A percentile compares a stretch with the other conserved stretches of the same genome.
Conservation (phyloP, 1,140 invertebrate species). For the Drosophila orosa region DNA sequence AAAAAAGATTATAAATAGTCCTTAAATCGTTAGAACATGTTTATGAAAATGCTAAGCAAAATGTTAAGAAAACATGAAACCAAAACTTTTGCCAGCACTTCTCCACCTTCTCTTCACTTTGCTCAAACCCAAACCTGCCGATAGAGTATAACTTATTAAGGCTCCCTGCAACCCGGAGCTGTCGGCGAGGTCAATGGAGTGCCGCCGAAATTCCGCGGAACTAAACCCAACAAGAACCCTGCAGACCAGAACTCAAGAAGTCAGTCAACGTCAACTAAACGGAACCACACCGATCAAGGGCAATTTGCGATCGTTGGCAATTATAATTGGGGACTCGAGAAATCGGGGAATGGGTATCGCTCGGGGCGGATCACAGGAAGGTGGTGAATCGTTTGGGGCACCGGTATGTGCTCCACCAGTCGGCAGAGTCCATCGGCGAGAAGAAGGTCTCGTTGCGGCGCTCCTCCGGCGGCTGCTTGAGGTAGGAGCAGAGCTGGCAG, state of each 20-base stretch:
- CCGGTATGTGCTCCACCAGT: conserved; percentile 58
- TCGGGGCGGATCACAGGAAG: conserved; percentile 4
- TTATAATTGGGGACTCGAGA: conserved; percentile 53
- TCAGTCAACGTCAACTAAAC: conserved; percentile 23
- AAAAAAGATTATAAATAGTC: not conserved
- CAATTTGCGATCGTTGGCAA: conserved; percentile 69
- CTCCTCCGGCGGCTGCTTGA: not conserved
- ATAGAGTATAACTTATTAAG: conserved; percentile 50
- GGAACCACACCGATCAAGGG: conserved; percentile 36
- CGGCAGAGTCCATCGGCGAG: conserved; percentile 7
- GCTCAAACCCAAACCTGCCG: not conserved
- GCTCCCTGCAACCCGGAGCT: conserved; percentile 8
- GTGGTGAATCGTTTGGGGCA: conserved; percentile 36
- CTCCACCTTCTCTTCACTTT: not conserved
- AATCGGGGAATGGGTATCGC: not conserved
- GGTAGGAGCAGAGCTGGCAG: conserved; percentile 46
- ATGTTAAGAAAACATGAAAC: not conserved
- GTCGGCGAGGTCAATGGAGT: conserved; percentile 67
- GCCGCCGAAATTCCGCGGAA: conserved; percentile 73
- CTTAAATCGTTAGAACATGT: no score
- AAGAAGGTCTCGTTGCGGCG: not conserved
- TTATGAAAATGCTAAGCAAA: no score
- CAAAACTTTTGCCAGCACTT: no score
- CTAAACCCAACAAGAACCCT: conserved; percentile 47
- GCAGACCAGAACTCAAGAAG: conserved; percentile 8